Evolutionary conservation across 2,113 vertebrate genomes (phyloP).

Genomic region (Rallus limicola): DNA sequence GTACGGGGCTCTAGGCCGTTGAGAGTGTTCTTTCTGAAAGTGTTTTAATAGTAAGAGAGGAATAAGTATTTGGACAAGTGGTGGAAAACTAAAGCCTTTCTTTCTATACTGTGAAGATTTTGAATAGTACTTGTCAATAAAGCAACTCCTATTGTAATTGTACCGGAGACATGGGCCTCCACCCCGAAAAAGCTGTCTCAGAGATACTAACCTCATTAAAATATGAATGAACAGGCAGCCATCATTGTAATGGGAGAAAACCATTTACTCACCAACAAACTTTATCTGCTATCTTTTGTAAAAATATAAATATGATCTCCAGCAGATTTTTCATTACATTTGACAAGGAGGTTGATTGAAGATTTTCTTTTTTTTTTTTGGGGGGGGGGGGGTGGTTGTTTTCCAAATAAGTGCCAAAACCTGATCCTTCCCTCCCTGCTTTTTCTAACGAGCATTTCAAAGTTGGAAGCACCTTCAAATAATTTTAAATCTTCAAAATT

Average conservation of each 20-base stretch:
- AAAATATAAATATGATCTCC: slow-evolving; percentile 3
- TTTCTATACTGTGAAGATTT: slow-evolving; percentile 80
- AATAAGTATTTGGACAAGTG: slow-evolving; percentile 77
- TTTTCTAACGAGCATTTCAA: background rate
- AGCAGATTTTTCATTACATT: background rate
- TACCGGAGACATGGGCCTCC: slow-evolving; percentile 71
- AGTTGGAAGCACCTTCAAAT: slow-evolving; percentile 20
- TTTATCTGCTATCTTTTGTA: slow-evolving; percentile 50
- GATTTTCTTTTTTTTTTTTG: background rate
- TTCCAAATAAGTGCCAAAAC: background rate
- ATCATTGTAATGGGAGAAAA: slow-evolving; percentile 77
- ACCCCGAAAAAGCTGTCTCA: slow-evolving; percentile 83
- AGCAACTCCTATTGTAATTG: slow-evolving; percentile 83
- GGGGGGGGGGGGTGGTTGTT: too few relatives aligned
- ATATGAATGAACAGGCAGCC: slow-evolving; percentile 86
- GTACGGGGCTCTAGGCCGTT: slow-evolving; percentile 16
- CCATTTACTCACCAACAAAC: slow-evolving; percentile 58
- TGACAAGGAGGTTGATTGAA: background rate
- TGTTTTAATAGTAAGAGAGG: slow-evolving; percentile 67
- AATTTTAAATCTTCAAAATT: background rate
- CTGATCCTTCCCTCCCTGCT: background rate
- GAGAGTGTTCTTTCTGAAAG: slow-evolving; percentile 44
- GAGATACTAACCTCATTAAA: slow-evolving; percentile 92
- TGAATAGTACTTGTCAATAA: slow-evolving; percentile 94
- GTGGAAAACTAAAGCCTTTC: slow-evolving; percentile 85